Evolutionary conservation across 2,888 invertebrate genomes (phyloP), one percentile per base, ranked within the genome.

Genomic region (Chirona hameri): DNA sequence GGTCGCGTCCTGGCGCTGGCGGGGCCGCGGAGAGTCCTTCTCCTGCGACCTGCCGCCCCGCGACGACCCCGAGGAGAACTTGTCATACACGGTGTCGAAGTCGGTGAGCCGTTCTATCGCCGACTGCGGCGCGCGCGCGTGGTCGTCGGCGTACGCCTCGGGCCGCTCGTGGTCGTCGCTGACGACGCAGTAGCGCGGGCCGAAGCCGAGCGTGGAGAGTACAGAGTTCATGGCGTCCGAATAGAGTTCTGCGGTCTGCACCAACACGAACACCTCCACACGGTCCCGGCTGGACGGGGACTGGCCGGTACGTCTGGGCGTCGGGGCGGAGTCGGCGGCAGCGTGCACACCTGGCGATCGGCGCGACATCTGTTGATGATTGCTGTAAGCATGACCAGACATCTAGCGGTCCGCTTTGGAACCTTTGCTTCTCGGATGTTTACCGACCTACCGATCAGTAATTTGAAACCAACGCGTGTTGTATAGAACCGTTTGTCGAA

Each of bases 151-250:
- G 72, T 72, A 72, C 31, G 14, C 31, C 72, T 72, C 72, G 14
- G 72, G 72, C 72, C n/a, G 72, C 31, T 72, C 72, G 31, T 72
- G 72, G 72, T 72, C 72, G 72, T 29, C 72, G 31, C 72, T 72
- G 31, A 72, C 72, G 12, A 72, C 29, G 31, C 72, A 72, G 72
- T 72, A 72, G 72, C 72, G 72, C 72, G 72, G 29, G 72, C 72
- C 72, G 18, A 72, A 14, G 15, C 72, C 72, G 12, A 72, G 72
- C 29, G 72, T 31, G 15, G 72, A 72, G 27, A 72, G 31, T 14
- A 72, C 31, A 18, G 72, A 27, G 15, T 72, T 27, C 72, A 72
- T 72, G 72, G 72, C 27, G 27, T 10, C 27, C 12, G 57, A 57
- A 14, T 24, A 7, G 60, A 5, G 65, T 5, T n/a, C 10, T 24